phyloP scores from a whole-genome alignment of 2,797 vertebrate genomes.

The Diplodus puntazzo region DNA sequence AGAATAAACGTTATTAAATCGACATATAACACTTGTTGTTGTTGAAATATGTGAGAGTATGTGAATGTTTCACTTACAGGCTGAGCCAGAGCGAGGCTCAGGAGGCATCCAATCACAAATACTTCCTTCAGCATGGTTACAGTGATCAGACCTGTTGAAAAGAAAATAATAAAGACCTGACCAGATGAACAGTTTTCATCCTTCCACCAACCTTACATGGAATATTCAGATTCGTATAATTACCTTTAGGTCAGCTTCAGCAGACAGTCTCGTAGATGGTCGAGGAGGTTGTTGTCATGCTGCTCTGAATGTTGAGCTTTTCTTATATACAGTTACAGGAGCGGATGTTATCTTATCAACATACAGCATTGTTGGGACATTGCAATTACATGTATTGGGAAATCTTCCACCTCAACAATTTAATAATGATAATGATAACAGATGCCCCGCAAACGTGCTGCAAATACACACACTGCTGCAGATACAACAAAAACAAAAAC shows the following conservation, averaged over 20 bases:
- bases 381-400: constrained; percentile 17
- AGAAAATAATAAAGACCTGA: neutral
- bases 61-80: constrained; percentile 50
- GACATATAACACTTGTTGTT: too few species aligned
- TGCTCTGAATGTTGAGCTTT: neutral
- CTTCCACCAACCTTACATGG: neutral
- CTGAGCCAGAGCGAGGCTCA: constrained; percentile 52
- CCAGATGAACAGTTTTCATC: neutral
- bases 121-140: constrained; percentile 56
- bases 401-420: constrained; percentile 13
- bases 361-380: constrained; percentile 10
- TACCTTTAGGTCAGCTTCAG: constrained; percentile 21
- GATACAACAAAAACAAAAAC: too few species aligned
- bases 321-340: constrained; percentile 41
- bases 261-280: neutral
- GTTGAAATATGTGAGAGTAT: neutral
- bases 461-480: too few species aligned
- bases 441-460: too few species aligned
- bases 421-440: neutral
- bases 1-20: neutral
- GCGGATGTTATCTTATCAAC: constrained; percentile 3
- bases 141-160: constrained; percentile 25
- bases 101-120: constrained; percentile 55
- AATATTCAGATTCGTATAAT: neutral
- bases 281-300: constrained; percentile 7